Base-by-base conservation (phyloP, 2,797 vertebrate genomes). In the Vireo griseus region DNA sequence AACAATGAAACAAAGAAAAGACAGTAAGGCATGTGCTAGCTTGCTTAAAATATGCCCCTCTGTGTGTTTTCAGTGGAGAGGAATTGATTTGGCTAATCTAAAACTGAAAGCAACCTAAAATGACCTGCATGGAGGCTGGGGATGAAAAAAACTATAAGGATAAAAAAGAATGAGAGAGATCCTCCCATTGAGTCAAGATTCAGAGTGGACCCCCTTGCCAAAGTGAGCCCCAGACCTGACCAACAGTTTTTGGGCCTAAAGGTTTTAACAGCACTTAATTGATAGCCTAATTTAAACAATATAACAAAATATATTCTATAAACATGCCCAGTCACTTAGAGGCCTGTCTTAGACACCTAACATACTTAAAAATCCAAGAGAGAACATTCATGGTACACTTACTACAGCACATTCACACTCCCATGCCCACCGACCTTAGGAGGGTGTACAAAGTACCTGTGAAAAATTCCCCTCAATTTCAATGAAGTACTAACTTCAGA, bases 401-500 rank as follows among this genome's bases (percentile, higher is more conserved):
- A 20, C 14, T 33, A 4, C 47, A 59, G 67, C 33, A 17, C 59
- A 33, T 20, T 58, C 39, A 14, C 33, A 18, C 14, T 21, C 24
- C 11, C 33, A 11, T 22, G n/a, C n/a, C 29, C 28, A 13, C 19
- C 33, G 28, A 19, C 16, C 22, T 19, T 4, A 16, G 5, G n/a
- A 22, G 8, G 3, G 5, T 16, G 24, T 29, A 20, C 24, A 10
- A 21, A 39, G 68, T 17, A 3, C 11, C 29, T 33, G 40, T 21
- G 52, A 33, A 47, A 9, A 21, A 18, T 25, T 7, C 28, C 44
- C 52, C 24, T 45, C 0, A 0, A 17, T 28, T 39, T 66, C 33
- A 80, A 9, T 25, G 33, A 22, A 45, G 39, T 13, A 2, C 37
- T 28, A 4, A 10, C 11, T 2, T 45, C 0, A 1, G 9, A 29